Evolutionary conservation across 2,888 invertebrate species (phyloP), one percentile per base, ranked within the genome.

Genomic region (Mechanitis messenoides): DNA sequence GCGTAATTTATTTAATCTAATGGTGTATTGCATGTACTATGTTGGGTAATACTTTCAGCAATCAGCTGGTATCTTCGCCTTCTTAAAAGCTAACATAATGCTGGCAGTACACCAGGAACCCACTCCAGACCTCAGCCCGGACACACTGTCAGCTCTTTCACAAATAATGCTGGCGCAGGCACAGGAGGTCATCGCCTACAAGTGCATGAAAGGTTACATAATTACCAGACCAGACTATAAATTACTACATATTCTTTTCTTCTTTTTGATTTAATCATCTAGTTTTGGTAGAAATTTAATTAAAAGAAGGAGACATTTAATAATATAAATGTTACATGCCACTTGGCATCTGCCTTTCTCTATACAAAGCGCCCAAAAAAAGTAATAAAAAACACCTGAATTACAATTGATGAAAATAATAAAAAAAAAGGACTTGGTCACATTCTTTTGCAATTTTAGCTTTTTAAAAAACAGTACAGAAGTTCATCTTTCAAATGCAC

Each of bases 141-240:
- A 99, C 75, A 95, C 97, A 33, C 92, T 99, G 59, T 92, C 93
- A 63, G 97, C 98, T 45, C 91, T 99, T 33, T 92, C 95, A 59
- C 92, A 95, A 56, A 88, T 99, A 57, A 98, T 98, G 98, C 89
- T 99, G 55, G 98, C 99, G 20, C 99, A 99, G 88, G 99, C 98
- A 7, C 99, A 99, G 87, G 99, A 99, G 90, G 95, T 97, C 69
- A 96, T 99, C 82, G 97, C 97, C 56, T 93, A 95, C 77, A 99
- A 99, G 90, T 98, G 98, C 58, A 95, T 96, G 69, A 92, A 94
- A 77, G 96, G 94, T 94, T 78, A 64, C 69, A 3, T 42, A 38
- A 33, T 47, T n/a, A 38, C 6, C 6, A 20, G 1, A n/a, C n/a
- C 6, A 35, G 35, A 35, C 3, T 35, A 35, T 35, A 35, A 35